Evolutionary conservation across 1,140 invertebrate species (phyloP).

Genomic region (Bombus superbus): DNA sequence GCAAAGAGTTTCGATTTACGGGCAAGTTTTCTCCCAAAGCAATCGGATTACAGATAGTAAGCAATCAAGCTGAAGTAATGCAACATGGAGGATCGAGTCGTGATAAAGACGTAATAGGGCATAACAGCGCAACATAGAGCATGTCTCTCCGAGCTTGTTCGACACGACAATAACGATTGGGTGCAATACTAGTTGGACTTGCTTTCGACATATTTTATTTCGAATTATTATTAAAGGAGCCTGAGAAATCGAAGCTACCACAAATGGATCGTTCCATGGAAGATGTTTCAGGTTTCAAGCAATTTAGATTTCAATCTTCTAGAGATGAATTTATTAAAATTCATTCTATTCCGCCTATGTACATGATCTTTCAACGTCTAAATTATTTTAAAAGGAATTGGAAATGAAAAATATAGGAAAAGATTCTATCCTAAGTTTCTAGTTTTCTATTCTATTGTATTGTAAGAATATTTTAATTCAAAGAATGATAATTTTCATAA

Average conservation of each 20-base stretch:
- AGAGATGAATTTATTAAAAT: too few species aligned
- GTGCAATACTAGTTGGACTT: neutral
- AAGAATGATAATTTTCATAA: neutral
- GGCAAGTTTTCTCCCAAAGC: neutral
- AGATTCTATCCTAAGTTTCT: too few species aligned
- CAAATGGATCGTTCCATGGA: neutral
- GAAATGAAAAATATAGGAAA: too few species aligned
- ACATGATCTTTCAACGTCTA: too few species aligned
- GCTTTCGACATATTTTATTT: neutral
- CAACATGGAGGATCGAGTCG: neutral
- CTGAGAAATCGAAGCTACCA: neutral
- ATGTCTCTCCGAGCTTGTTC: neutral
- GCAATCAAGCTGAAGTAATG: neutral
- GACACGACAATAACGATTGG: neutral
- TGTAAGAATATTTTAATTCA: neutral
- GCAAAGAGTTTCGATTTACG: conserved; percentile 2
- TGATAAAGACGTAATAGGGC: conserved; percentile 1
- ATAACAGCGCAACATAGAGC: neutral
- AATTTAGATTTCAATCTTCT: neutral
- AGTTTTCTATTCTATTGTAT: too few species aligned
- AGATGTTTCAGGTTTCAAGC: neutral
- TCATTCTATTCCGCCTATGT: too few species aligned
- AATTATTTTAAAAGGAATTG: too few species aligned
- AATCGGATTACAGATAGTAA: conserved; percentile 4
- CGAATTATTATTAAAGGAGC: neutral